phyloP scores from a whole-genome alignment of 2,888 invertebrate genomes.

The Volucella inanis region DNA sequence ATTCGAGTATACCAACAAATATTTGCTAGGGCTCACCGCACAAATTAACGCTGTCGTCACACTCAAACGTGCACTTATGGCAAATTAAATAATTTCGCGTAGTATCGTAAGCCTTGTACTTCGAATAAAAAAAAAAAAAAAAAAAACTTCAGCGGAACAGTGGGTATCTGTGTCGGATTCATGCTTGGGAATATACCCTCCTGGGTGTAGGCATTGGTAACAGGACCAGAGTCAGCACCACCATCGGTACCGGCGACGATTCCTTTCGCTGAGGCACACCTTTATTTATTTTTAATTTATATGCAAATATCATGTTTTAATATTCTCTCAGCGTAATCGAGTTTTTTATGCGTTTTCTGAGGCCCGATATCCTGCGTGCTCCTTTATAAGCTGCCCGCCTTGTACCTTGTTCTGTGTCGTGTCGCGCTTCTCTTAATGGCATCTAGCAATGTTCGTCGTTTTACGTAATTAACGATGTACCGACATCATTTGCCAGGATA shows the following conservation, averaged over 20 bases:
- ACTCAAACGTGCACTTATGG: conserved; percentile 56
- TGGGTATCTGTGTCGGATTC: background rate
- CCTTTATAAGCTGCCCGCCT: background rate
- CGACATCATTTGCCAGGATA: conserved; percentile 60
- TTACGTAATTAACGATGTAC: conserved; percentile 67
- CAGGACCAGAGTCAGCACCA: too few relatives aligned
- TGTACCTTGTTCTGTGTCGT: conserved; percentile 7
- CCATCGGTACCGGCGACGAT: too few relatives aligned
- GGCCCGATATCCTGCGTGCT: background rate
- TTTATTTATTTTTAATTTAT: conserved; percentile 75
- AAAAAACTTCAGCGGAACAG: background rate
- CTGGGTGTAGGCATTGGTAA: background rate
- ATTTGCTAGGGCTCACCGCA: background rate
- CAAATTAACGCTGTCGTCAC: conserved; percentile 30
- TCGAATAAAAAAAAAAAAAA: too few relatives aligned
- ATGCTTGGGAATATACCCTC: conserved; percentile 11
- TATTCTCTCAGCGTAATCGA: conserved; percentile 73
- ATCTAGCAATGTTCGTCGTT: conserved; percentile 41
- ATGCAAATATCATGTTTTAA: conserved; percentile 74
- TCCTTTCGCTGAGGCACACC: conserved; percentile 39
- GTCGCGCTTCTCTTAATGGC: conserved; percentile 46
- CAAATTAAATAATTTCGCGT: conserved; percentile 64
- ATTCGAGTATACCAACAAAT: background rate
- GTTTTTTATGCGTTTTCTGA: conserved; percentile 56
- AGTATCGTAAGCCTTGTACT: conserved; percentile 19